A percentile compares a stretch with the other conserved stretches of the same genome.
Conservation (phyloP, 1,140 invertebrate genomes). For the Bombus sibiricus region DNA sequence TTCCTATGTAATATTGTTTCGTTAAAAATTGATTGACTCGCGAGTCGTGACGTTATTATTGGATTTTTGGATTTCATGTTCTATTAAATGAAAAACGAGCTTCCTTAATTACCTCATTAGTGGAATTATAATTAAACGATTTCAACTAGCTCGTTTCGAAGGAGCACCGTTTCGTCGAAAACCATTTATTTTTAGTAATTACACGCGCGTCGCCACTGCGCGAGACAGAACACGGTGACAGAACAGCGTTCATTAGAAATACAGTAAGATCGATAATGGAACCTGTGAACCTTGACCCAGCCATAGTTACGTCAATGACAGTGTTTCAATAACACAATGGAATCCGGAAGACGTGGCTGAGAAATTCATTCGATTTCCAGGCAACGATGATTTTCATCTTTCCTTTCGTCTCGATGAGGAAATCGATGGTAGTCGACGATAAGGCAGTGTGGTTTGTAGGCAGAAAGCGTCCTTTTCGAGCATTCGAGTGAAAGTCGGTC, state of each 20-base stretch:
- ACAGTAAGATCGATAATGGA: conserved; percentile 26
- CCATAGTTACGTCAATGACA: not conserved
- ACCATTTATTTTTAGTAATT: not conserved
- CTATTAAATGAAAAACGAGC: conserved; percentile 2
- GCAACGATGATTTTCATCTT: not conserved
- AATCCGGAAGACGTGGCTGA: not conserved
- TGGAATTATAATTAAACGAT: not conserved
- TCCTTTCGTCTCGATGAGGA: not conserved
- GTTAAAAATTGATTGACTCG: no score
- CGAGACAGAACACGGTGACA: not conserved
- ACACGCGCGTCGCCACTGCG: not conserved
- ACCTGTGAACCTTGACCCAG: not conserved
- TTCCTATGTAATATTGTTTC: no score
- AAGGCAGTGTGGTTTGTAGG: not conserved
- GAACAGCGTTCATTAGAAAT: conserved; percentile 22
- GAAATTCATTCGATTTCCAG: not conserved
- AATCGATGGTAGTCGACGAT: not conserved
- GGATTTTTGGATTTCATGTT: not conserved
- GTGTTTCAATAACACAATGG: not conserved
- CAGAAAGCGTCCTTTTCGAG: conserved; percentile 1
- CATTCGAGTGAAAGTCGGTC: not conserved
- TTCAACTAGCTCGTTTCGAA: not conserved
- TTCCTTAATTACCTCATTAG: conserved; percentile 8
- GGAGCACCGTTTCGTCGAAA: not conserved
- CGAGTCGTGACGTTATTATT: not conserved